Evolutionary conservation across 2,113 vertebrate genomes (phyloP), one percentile per base, ranked within the genome.

Genomic region (Accipiter virgatus): DNA sequence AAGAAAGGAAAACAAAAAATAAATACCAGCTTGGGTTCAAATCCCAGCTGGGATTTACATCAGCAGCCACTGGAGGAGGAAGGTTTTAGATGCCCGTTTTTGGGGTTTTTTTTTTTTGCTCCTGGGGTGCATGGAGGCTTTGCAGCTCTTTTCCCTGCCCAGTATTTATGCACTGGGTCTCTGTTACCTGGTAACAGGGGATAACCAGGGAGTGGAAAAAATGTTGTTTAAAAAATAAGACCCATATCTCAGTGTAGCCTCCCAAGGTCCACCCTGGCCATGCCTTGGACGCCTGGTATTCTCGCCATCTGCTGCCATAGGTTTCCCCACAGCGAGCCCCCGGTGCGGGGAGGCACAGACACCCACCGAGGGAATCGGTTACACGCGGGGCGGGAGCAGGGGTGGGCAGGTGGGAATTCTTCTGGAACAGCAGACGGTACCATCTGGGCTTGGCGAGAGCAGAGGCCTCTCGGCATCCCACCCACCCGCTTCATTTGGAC

Each of bases 321-420:
- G 34, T 29, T 72, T 66, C 85, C 86, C 80, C 6, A 2, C n/a
- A 5, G 36, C 1, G 59, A 89, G 72, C 80, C 67, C 80, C 81
- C 5, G 7, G 48, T 12, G 2, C 4, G 13, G 17, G 47, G 17
- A 16, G 43, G 16, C 7, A 1, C 23, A 2, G 58, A 7, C 55
- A 12, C 53, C 42, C 74, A 21, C 47, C 7, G 13, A 32, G 72
- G 47, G 93, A 73, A 94, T 88, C 62, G 7, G 55, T 92, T 63
- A 53, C 80, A 27, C 6, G 5, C 19, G 4, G 59, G 75, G 48
- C 2, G 5, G 61, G 52, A 77, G 71, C n/a, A 9, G 36, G 62
- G 78, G 15, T 3, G 12, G 80, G 83, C 71, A 79, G 79, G 79
- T 62, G 84, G 88, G 62, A 75, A 88, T 94, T 92, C 84, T 52